Percentiles rank a stretch among this genome's conserved stretches.
These are phyloP conservation scores for Falco naumanni DNA, from an alignment of 2,797 vertebrate species.

Conservation along the genomic window DNA sequence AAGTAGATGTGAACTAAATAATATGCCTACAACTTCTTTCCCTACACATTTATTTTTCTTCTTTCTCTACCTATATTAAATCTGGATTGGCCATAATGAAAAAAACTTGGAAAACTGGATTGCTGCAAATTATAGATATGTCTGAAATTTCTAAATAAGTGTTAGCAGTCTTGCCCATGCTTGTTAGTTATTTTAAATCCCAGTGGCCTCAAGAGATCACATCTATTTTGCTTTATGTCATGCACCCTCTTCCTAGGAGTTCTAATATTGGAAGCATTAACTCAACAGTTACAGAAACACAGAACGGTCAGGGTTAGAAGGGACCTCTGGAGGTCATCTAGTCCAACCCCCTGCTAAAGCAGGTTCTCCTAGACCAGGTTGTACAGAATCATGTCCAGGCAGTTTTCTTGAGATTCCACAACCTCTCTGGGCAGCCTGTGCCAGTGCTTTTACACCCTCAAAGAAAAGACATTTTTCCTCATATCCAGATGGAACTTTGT, in stretches of 20 bases:
- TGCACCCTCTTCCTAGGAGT: neutral
- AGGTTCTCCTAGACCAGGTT: no score
- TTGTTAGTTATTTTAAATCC: neutral
- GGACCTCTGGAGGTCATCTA: no score
- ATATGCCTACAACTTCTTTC: neutral
- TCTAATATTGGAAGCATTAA: neutral
- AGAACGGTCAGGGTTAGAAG: no score
- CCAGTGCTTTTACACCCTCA: no score
- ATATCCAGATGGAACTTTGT: no score
- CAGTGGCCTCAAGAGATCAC: neutral
- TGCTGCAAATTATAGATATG: neutral
- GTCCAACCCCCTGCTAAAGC: no score
- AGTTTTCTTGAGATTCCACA: no score
- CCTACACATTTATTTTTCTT: neutral
- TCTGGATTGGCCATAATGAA: neutral
- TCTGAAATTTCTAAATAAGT: neutral
- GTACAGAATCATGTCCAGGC: no score
- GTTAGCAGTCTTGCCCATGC: neutral
- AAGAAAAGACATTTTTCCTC: no score
- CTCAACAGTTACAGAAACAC: neutral
- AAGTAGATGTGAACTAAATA: neutral
- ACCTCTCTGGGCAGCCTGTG: no score
- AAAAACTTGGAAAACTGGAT: neutral
- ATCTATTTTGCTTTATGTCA: neutral
- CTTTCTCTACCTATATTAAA: neutral